Evolutionary conservation across 2,888 invertebrate genomes (phyloP).

Genomic region (Rhynchonema sp.): DNA sequence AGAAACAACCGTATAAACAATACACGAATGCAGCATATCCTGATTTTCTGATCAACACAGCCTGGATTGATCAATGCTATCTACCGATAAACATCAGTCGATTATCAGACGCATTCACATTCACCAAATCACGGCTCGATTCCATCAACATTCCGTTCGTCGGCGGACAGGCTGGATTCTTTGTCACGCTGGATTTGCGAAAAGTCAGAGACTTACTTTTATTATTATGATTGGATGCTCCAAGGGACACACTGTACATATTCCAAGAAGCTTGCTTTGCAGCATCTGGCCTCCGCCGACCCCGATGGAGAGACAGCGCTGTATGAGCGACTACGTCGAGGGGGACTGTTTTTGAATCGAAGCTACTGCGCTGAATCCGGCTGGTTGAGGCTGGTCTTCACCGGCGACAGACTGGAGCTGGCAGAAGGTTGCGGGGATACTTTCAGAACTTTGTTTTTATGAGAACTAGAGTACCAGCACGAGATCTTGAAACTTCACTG

Average conservation of each 20-base stretch:
- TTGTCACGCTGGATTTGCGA: not conserved
- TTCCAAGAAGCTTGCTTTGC: no score
- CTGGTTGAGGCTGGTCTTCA: not conserved
- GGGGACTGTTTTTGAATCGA: not conserved
- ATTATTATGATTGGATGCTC: no score
- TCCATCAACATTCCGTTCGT: not conserved
- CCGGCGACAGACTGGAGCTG: not conserved
- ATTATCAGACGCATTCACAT: not conserved
- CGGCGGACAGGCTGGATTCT: not conserved
- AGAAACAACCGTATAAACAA: no score
- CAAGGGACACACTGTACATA: no score
- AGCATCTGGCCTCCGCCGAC: not conserved
- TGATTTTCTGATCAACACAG: not conserved
- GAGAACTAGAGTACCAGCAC: no score
- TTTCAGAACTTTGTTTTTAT: no score
- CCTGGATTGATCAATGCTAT: not conserved
- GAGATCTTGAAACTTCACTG: no score
- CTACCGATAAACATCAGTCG: not conserved
- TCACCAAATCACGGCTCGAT: not conserved
- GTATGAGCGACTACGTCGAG: not conserved
- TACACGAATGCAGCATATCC: not conserved
- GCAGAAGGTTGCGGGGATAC: no score
- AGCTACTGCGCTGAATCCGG: not conserved
- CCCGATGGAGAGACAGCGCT: not conserved
- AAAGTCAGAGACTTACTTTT: no score